These are phyloP conservation scores for Microcebus murinus DNA, from an alignment of 2,113 vertebrate genomes.

Conservation along the genomic window DNA sequence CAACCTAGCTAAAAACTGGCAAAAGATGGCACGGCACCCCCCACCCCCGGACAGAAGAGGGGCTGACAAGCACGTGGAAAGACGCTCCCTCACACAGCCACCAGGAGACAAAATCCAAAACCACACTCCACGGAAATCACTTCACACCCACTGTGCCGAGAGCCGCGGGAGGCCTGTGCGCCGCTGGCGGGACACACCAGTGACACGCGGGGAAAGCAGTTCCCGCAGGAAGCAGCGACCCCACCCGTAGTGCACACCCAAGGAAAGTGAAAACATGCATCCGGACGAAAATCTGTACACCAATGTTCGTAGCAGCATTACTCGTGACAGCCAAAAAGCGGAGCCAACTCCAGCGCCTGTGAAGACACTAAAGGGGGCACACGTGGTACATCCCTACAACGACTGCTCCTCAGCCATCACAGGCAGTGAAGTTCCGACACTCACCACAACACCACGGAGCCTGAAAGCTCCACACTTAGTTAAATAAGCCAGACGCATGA, in stretches of 20 bases:
- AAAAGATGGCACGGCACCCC: background rate
- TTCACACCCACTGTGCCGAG: rapidly evolving
- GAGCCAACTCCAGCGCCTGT: rapidly evolving
- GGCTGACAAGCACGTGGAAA: rapidly evolving
- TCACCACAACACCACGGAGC: rapidly evolving
- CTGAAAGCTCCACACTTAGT: rapidly evolving
- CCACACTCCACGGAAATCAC: background rate
- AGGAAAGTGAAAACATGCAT: rapidly evolving
- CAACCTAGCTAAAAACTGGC: background rate
- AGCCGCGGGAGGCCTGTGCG: rapidly evolving
- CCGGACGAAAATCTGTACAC: rapidly evolving
- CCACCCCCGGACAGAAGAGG: background rate
- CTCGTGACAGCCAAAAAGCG: rapidly evolving
- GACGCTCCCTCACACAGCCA: rapidly evolving
- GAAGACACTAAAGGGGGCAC: rapidly evolving
- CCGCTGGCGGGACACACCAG: background rate
- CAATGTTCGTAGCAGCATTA: rapidly evolving
- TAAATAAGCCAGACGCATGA: background rate
- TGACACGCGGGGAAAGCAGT: background rate
- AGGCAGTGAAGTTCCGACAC: background rate
- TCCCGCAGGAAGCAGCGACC: background rate
- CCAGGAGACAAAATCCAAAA: background rate
- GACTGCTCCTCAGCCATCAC: rapidly evolving
- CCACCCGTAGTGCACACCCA: rapidly evolving
- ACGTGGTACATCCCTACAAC: rapidly evolving